Conservation (phyloP, 2,888 invertebrate genomes). For the Conistra vaccinii region DNA sequence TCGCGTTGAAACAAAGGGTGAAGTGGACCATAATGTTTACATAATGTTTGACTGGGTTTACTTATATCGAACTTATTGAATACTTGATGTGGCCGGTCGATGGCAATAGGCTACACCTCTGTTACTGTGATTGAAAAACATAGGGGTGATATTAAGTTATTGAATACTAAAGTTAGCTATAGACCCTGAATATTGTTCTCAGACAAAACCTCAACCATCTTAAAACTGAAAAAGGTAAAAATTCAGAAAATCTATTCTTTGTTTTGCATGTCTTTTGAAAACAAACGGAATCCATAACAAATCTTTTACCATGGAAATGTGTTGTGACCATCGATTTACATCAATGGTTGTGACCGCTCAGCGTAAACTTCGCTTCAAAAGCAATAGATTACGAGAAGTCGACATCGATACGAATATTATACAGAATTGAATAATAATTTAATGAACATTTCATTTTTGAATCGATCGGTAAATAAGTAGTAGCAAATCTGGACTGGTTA, state of each 20-base stretch:
- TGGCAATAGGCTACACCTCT: not conserved
- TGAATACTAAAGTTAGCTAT: not conserved
- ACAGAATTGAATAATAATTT: not conserved
- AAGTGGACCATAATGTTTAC: conserved; percentile 1
- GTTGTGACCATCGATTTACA: too few species aligned
- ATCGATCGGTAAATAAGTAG: not conserved
- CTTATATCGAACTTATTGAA: not conserved
- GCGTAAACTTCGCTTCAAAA: not conserved
- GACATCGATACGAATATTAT: not conserved
- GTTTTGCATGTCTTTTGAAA: not conserved
- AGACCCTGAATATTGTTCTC: not conserved
- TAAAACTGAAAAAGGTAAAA: not conserved
- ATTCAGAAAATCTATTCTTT: not conserved
- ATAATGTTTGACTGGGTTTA: not conserved
- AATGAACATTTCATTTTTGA: not conserved
- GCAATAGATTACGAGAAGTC: not conserved
- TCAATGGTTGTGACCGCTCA: not conserved
- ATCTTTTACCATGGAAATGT: too few species aligned
- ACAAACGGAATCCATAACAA: not conserved
- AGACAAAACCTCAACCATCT: not conserved
- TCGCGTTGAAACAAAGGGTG: not conserved
- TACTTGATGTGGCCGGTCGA: not conserved
- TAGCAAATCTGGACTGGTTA: not conserved
- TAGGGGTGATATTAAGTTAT: not conserved
- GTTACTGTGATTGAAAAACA: not conserved